Base-by-base conservation (phyloP, 2,888 invertebrate species). In the Troides helena region DNA sequence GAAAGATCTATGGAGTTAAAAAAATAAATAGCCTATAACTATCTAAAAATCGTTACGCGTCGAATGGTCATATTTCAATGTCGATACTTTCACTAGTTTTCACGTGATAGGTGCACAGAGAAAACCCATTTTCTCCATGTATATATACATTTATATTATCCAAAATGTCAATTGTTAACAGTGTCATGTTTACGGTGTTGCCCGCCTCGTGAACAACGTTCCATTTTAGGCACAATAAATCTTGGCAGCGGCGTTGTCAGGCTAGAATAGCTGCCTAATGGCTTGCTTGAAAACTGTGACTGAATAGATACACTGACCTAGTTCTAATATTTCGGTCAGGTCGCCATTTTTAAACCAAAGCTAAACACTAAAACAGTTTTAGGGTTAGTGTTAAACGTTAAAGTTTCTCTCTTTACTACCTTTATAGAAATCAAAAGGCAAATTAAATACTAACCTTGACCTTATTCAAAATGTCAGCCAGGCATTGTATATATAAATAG, bases 261-360 rank as follows among this genome's bases (percentile, higher is more conserved):
- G 62, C 62, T 62, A 57, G 62, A 67, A 67, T 57, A 62, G 62
- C 67, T 56, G 57, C 67, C 67, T 67, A 67, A 67, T 62, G 67
- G 67, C 25, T 67, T 62, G 67, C 67, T 57, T 67, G 67, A 62
- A 57, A 67, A 57, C 67, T 67, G 62, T 57, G 56, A 57, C 67
- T 39, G 62, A 62, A 67, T 53, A 62, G 61, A 62, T 67, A 62
- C 67, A 39, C 18, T 67, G 67, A 62, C 67, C 67, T 39, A 67
- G 39, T 67, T 67, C 62, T 56, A 67, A 67, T 67, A 67, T 61
- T 21, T 43, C 61, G 61, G 39, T 39, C 39, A 43, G 61, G 43
- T 39, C 43, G 8, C 39, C n/a, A 62, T 25, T 62, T 62, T 62
- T 21, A 50, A 21, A 43, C 8, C 21, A 62, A 43, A 4, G n/a